Evolutionary conservation across 2,797 vertebrate genomes (phyloP).

Genomic region (Ptychobarbus kaznakovi): DNA sequence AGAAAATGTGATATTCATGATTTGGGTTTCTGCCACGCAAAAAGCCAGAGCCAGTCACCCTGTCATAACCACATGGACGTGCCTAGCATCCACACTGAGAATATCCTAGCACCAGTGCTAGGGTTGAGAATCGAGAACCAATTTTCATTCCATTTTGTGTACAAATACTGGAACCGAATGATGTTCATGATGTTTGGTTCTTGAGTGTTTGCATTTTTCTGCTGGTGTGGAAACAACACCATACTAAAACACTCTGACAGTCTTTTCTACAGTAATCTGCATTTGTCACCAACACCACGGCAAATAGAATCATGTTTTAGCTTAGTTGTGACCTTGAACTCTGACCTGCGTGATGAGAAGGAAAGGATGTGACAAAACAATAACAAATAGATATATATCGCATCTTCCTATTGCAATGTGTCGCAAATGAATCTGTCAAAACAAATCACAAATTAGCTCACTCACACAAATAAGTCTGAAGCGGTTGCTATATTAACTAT

Average conservation of each 20-base stretch:
- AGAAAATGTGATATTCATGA: slow-evolving; percentile 81
- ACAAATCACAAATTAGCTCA: background rate
- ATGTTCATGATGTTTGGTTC: background rate
- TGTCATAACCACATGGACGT: slow-evolving; percentile 71
- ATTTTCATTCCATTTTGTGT: background rate
- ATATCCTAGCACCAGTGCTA: background rate
- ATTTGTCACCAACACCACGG: background rate
- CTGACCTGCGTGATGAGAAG: no score
- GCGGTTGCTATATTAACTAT: background rate
- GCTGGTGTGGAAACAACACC: background rate
- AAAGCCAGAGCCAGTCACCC: slow-evolving; percentile 63
- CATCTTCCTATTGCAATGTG: background rate
- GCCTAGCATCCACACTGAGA: slow-evolving; percentile 64
- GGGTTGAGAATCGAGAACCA: background rate
- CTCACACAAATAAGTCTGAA: background rate
- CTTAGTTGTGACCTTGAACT: no score
- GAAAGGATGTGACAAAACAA: background rate
- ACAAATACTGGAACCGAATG: background rate
- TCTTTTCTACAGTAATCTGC: background rate
- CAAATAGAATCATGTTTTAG: no score
- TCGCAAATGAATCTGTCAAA: background rate
- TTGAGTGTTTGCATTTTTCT: background rate
- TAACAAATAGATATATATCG: no score
- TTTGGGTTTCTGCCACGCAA: slow-evolving; percentile 71
- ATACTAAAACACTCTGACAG: background rate